Evolutionary conservation across 1,140 invertebrate species (phyloP), one percentile per base, ranked within the genome.

Genomic region (Lysiphlebus fabarum): DNA sequence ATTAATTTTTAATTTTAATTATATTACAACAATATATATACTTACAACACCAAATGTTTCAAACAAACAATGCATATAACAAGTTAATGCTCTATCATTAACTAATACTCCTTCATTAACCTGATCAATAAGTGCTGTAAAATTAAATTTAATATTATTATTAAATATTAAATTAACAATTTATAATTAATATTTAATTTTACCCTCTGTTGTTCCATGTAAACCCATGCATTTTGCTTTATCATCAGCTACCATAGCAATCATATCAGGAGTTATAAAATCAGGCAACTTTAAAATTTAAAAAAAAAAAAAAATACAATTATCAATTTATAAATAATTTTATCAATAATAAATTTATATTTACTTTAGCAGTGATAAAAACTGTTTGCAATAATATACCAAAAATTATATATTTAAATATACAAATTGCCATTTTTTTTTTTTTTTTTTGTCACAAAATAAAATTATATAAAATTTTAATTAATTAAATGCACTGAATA

Each of bases 41-140:
- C 63, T 66, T 66, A 79, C 77, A 68, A 79, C 57, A 58, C 75
- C 70, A 50, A 79, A 70, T 11, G 74, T 56, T 6, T 70, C 66
- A 7, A 79, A 65, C 6, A 79, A 60, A 47, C 77, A 79, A 57
- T 61, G 63, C 73, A 77, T 77, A 65, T 79, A 79, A 54, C 77
- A 79, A 6, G 75, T 73, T 14, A 79, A 60, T 4, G 43, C 55
- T 7, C 17, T 61, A 5, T 77, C 69, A 17, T 75, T 60, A 0
- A 17, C 2, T 10, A 78, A 36, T 0, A 58, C 36, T 0, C 77
- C 77, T 0, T 61, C 36, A 40, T 64, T 65, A 2, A 75, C 76
- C 6, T 71, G 45, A 3, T 75, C 68, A 53, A 79, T 77, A 49
- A 73, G 49, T 0, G 54, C 77, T 79, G 53, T 50, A 34, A 56